phyloP scores from a whole-genome alignment of 2,888 invertebrate species.

The Argyra leucocephala region DNA sequence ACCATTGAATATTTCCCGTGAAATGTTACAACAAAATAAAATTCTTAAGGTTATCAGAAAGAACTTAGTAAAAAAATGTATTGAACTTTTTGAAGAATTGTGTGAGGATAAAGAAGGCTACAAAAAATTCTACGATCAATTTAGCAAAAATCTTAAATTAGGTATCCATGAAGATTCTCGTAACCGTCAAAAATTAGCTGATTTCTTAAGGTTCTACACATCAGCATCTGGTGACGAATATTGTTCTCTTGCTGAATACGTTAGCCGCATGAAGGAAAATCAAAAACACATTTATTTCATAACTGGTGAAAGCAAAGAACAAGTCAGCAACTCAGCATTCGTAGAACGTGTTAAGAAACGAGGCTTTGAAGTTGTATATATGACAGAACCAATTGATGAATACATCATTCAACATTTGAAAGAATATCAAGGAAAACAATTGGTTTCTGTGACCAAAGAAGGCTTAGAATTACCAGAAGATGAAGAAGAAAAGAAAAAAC shows the following conservation, averaged over 20 bases:
- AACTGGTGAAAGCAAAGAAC: constrained; percentile 88
- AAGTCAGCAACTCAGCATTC: constrained; percentile 91
- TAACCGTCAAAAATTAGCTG: constrained; percentile 84
- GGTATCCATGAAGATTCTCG: constrained; percentile 96
- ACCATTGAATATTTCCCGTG: constrained; percentile 96
- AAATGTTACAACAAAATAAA: constrained; percentile 98
- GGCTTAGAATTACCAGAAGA: constrained; percentile 94
- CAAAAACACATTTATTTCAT: constrained; percentile 99
- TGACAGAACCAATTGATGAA: constrained; percentile 99
- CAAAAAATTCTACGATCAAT: constrained; percentile 98
- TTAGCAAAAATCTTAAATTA: constrained; percentile 92
- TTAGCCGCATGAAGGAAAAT: constrained; percentile 94
- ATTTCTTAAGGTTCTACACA: constrained; percentile 84
- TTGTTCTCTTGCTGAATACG: constrained; percentile 91
- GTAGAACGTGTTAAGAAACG: constrained; percentile 96
- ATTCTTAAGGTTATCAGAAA: constrained; percentile 98
- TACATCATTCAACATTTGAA: constrained; percentile 98
- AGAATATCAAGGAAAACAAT: constrained; percentile 91
- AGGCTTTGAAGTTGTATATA: constrained; percentile 96
- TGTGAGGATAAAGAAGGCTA: constrained; percentile 94
- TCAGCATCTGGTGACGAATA: constrained; percentile 90
- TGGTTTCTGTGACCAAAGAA: constrained; percentile 97
- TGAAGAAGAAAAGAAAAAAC: constrained; percentile 94
- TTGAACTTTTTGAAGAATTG: constrained; percentile 93
- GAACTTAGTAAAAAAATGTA: constrained; percentile 96